These are phyloP conservation scores for Acropternis orthonyx DNA, from an alignment of 2,797 vertebrate species.

Conservation along the genomic window DNA sequence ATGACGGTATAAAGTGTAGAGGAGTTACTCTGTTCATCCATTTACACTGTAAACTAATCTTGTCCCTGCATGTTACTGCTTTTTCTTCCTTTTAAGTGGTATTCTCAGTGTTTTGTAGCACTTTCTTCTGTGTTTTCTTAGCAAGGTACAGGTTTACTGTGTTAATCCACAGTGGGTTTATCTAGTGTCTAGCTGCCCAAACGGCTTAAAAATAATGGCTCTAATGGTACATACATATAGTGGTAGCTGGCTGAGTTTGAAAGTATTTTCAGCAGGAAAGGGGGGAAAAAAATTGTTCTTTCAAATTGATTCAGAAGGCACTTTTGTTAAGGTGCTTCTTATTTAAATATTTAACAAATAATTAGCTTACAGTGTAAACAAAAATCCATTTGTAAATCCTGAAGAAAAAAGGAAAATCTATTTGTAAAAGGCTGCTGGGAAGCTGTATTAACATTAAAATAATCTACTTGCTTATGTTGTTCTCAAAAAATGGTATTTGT, in stretches of 20 bases:
- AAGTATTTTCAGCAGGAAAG: neutral
- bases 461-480: neutral
- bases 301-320: neutral
- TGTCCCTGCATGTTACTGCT: slow-evolving; percentile 59
- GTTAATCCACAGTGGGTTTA: slow-evolving; percentile 47
- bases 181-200: slow-evolving; percentile 25
- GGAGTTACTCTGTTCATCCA: slow-evolving; percentile 55
- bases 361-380: slow-evolving; percentile 13
- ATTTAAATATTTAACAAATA: slow-evolving; percentile 41
- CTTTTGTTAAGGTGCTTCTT: slow-evolving; percentile 8
- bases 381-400: slow-evolving; percentile 15
- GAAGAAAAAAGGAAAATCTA: neutral
- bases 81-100: slow-evolving; percentile 49
- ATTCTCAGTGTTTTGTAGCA: neutral
- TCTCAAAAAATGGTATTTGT: neutral
- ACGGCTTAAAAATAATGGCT: slow-evolving; percentile 35
- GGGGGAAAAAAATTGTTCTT: neutral
- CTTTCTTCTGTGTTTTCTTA: slow-evolving; percentile 57
- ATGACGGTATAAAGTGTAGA: neutral
- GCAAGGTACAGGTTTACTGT: neutral
- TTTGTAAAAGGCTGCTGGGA: neutral
- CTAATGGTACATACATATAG: neutral
- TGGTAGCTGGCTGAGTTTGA: neutral
- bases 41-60: slow-evolving; percentile 46
- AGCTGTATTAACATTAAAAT: neutral